Evolutionary conservation across 2,797 vertebrate species (phyloP), one percentile per base, ranked within the genome.

Genomic region (Lycodopsis pacificus): DNA sequence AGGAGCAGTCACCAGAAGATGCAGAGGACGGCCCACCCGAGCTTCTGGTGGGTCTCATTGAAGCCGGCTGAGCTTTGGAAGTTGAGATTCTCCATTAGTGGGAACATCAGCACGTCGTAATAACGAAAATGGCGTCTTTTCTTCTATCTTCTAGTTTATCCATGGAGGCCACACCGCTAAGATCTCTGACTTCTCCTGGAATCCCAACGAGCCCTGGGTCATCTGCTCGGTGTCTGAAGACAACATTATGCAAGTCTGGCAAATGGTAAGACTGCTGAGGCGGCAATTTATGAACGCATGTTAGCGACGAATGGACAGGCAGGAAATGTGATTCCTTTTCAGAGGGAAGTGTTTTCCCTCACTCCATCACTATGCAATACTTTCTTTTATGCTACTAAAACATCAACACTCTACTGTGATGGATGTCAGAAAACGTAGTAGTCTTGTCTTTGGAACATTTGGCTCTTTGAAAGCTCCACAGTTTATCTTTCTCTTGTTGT

Each of bases 201-300:
- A 99, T 91, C 97, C 97, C 59, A 98, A 98, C 32, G 97, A 98
- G 72, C 97, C 97, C 38, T 98, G 97, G 97, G 97, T 99, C 87
- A 97, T 99, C 91, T 98, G 97, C 92, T 98, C 97, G 63, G 97
- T 98, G 89, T 98, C 97, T 86, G 97, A 99, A 93, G 97, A 98
- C 79, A 99, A 98, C 92, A 98, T 98, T 89, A 98, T 98, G 97
- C 97, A 98, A 95, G 97, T 98, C 67, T 98, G 97, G 97, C 97
- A 99, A 74, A 99, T 98, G 97, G 97, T 98, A 76, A 91, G 88
- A 65, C 30, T 9, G 6, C 57, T 12, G 13, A 63, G 25, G 27
- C 4, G 8, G 27, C 27, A 32, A 73, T 65, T 76, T 32, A 49
- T 42, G 14, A n/a, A 25, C 3, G 13, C 17, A 7, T 17, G 6